phyloP scores from a whole-genome alignment of 2,113 vertebrate species.

The Chlorocebus sabaeus region DNA sequence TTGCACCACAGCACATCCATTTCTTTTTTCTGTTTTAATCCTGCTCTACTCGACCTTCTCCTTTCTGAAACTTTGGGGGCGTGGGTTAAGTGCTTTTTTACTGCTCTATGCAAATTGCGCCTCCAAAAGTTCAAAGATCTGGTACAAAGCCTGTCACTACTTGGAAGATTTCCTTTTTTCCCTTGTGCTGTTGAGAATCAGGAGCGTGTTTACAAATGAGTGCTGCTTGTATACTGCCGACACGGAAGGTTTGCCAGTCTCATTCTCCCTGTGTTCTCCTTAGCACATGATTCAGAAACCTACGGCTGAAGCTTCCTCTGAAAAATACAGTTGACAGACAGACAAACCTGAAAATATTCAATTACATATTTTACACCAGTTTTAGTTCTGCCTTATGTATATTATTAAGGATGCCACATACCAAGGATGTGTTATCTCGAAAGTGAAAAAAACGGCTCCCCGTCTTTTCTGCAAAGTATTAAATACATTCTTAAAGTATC shows the following conservation, averaged over 20 bases:
- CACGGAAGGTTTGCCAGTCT: background rate
- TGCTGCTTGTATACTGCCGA: background rate
- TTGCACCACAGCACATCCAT: background rate
- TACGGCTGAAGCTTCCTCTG: background rate
- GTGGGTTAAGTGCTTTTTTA: background rate
- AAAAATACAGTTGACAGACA: background rate
- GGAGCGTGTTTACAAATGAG: background rate
- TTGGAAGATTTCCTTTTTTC: background rate
- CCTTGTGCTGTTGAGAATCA: background rate
- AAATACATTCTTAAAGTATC: background rate
- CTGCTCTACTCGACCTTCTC: background rate
- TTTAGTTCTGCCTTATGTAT: background rate
- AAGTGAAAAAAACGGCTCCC: background rate
- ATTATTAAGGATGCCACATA: background rate
- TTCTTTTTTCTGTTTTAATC: background rate
- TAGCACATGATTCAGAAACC: background rate
- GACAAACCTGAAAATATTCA: background rate
- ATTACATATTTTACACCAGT: background rate
- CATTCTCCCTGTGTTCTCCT: conserved; percentile 1
- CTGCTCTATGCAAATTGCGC: background rate
- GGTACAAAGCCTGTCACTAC: background rate
- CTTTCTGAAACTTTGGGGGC: conserved; percentile 12
- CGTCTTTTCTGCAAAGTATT: background rate
- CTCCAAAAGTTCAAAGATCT: conserved; percentile 31
- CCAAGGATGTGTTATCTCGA: background rate